phyloP scores from a whole-genome alignment of 2,888 invertebrate genomes.

The Oegoconia quadripuncta region DNA sequence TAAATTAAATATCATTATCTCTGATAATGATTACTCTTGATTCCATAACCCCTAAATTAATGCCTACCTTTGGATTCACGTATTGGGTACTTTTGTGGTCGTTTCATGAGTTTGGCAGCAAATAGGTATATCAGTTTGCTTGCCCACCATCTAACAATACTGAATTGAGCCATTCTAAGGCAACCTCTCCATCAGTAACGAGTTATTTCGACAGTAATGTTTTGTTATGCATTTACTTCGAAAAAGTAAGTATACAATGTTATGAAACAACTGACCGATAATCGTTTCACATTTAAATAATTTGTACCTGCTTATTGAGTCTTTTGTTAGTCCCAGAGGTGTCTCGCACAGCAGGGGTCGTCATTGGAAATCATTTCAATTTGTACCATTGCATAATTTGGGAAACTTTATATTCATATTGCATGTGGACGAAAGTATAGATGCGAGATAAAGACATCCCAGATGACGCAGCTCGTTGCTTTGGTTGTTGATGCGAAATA shows the following conservation, averaged over 20 bases:
- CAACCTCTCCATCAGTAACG: too few relatives aligned
- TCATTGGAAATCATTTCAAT: slow-evolving; percentile 62
- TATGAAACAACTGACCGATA: slow-evolving; percentile 12
- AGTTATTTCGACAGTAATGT: too few relatives aligned
- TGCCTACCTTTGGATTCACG: too few relatives aligned
- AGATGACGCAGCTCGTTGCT: slow-evolving; percentile 38
- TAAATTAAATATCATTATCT: too few relatives aligned
- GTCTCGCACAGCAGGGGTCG: slow-evolving; percentile 50
- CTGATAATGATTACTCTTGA: too few relatives aligned
- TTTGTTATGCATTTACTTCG: too few relatives aligned
- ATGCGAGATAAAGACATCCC: slow-evolving; percentile 53
- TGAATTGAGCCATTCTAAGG: too few relatives aligned
- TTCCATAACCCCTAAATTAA: too few relatives aligned
- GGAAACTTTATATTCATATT: slow-evolving; percentile 60
- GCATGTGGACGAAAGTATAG: slow-evolving; percentile 42
- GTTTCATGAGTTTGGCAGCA: too few relatives aligned
- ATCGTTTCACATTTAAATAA: slow-evolving; percentile 34
- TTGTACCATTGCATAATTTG: slow-evolving; percentile 67
- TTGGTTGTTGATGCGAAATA: slow-evolving; percentile 25
- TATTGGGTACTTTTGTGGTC: too few relatives aligned
- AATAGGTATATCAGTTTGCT: too few relatives aligned
- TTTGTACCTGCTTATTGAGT: slow-evolving; percentile 25
- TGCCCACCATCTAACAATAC: too few relatives aligned
- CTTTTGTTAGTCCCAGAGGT: slow-evolving; percentile 42
- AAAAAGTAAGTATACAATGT: neutral